These are phyloP conservation scores for Drosophila kambysellisi DNA, from an alignment of 2,888 invertebrate species.

Conservation along the genomic window DNA sequence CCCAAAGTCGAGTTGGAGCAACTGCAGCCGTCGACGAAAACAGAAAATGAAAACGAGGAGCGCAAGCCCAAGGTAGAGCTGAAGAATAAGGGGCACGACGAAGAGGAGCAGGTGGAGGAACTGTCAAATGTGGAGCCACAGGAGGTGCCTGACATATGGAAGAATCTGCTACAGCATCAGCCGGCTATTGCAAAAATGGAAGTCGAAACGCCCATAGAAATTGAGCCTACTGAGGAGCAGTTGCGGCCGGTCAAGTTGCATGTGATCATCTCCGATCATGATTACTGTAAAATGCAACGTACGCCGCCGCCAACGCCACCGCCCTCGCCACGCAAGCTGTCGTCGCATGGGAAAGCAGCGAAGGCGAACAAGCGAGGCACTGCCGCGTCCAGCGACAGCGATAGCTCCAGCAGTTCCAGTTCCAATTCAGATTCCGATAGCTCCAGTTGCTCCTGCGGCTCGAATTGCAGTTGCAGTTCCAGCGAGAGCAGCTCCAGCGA, in stretches of 20 bases:
- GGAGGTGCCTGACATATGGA: constrained; percentile 80
- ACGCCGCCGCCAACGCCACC: constrained; percentile 51
- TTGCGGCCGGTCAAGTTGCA: constrained; percentile 85
- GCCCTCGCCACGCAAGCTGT: constrained; percentile 42
- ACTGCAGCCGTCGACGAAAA: constrained; percentile 5
- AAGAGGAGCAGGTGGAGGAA: constrained; percentile 5
- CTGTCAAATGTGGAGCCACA: constrained; percentile 25
- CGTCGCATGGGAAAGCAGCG: constrained; percentile 13
- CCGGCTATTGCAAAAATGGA: constrained; percentile 15
- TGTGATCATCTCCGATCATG: constrained; percentile 90
- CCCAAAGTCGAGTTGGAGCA: constrained; percentile 19
- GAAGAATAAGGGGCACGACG: constrained; percentile 24
- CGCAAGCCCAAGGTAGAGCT: constrained; percentile 14
- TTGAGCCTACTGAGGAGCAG: constrained; percentile 42
- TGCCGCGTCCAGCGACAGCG: constrained; percentile 85
- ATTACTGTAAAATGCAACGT: constrained; percentile 88
- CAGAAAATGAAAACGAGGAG: constrained; percentile 29
- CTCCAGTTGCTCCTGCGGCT: constrained; percentile 92
- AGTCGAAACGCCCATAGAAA: constrained; percentile 25
- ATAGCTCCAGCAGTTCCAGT: constrained; percentile 89
- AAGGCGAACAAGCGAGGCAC: constrained; percentile 32
- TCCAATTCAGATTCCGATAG: constrained; percentile 91
- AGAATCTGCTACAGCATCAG: constrained; percentile 81
- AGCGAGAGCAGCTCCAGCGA: constrained; percentile 87
- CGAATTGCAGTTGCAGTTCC: constrained; percentile 93